Evolutionary conservation across 2,113 vertebrate species (phyloP).

Genomic region (Trachemys scripta): DNA sequence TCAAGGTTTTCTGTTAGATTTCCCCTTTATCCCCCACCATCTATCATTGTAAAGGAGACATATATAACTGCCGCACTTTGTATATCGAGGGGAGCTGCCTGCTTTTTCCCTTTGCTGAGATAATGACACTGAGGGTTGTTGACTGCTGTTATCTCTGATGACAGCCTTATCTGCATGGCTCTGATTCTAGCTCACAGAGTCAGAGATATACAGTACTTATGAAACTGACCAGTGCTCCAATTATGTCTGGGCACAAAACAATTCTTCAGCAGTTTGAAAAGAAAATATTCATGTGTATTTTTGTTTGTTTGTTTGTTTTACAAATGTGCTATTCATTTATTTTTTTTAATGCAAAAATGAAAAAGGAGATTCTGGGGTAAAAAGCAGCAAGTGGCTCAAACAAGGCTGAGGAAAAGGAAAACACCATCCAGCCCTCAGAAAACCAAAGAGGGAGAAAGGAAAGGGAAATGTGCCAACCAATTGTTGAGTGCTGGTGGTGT

Average conservation of each 20-base stretch:
- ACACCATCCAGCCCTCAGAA: neutral
- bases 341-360: neutral
- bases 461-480: neutral
- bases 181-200: slow-evolving; percentile 74
- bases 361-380: neutral
- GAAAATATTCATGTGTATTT: neutral
- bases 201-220: slow-evolving; percentile 72
- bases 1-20: slow-evolving; percentile 72
- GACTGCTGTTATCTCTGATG: slow-evolving; percentile 82
- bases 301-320: neutral
- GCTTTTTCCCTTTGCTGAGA: slow-evolving; percentile 75
- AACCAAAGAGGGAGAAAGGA: neutral
- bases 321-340: neutral
- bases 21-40: slow-evolving; percentile 70
- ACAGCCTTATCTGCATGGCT: slow-evolving; percentile 82
- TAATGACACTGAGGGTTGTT: slow-evolving; percentile 79
- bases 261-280: neutral
- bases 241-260: slow-evolving; percentile 7
- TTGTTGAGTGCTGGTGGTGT: neutral
- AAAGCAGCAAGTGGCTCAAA: neutral
- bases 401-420: neutral
- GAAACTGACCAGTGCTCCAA: slow-evolving; percentile 73
- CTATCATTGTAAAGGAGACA: slow-evolving; percentile 79
- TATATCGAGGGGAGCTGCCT: slow-evolving; percentile 75
- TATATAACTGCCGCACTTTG: slow-evolving; percentile 75